Evolutionary conservation across 2,113 vertebrate genomes (phyloP).

Genomic region (Cyanoliseus patagonus): DNA sequence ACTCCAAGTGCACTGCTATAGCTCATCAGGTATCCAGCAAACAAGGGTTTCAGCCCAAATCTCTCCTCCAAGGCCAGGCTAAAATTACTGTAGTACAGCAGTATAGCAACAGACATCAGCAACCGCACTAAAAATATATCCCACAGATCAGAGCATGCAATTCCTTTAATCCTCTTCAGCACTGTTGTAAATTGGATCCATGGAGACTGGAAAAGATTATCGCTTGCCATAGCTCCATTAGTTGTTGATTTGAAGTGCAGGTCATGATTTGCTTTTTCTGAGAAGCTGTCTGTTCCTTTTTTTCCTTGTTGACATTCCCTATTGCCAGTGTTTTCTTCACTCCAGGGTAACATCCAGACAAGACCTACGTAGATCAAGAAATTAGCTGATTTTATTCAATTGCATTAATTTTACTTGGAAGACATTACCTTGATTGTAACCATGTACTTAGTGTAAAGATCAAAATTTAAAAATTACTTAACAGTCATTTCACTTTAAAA

Average conservation of each 20-base stretch:
- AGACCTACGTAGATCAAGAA: conserved; percentile 75
- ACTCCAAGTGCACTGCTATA: conserved; percentile 90
- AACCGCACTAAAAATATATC: conserved; percentile 89
- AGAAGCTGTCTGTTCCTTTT: not conserved
- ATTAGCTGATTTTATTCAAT: not conserved
- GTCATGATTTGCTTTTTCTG: not conserved
- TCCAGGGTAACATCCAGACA: conserved; percentile 88
- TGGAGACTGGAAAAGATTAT: conserved; percentile 13
- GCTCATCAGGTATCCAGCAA: conserved; percentile 88
- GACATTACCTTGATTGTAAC: not conserved
- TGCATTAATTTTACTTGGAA: not conserved
- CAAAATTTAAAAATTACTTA: not conserved
- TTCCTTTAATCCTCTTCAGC: conserved; percentile 76
- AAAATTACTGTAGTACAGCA: conserved; percentile 95
- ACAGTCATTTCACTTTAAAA: not conserved
- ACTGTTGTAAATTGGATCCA: conserved; percentile 78
- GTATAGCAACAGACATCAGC: conserved; percentile 88
- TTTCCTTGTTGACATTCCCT: not conserved
- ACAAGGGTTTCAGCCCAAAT: conserved; percentile 85
- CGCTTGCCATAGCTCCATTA: not conserved
- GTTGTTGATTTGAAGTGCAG: not conserved
- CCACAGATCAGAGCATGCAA: conserved; percentile 87
- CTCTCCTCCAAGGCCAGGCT: conserved; percentile 92
- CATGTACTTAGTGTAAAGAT: not conserved
- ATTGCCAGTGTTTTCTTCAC: conserved; percentile 48